Evolutionary conservation across 2,888 invertebrate genomes (phyloP).

Genomic region (Vannuccia rotundouncinata): DNA sequence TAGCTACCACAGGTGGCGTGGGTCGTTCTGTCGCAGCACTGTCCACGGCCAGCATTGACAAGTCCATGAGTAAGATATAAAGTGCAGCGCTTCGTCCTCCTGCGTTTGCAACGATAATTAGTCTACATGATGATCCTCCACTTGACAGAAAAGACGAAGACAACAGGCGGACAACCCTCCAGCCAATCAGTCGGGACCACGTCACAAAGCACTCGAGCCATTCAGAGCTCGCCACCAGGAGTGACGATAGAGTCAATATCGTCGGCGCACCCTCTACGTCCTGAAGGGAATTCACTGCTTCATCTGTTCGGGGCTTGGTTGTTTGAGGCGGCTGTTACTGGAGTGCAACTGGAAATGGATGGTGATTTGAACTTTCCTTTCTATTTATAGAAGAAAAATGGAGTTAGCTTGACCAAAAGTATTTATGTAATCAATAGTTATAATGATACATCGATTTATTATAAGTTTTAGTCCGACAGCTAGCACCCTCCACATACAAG

Average conservation of each 20-base stretch:
- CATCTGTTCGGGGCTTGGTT: slow-evolving; percentile 93
- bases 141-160: not conserved
- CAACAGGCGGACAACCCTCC: not conserved
- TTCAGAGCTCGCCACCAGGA: not conserved
- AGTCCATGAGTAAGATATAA: not conserved
- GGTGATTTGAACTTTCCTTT: too few species aligned
- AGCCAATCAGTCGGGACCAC: not conserved
- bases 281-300: slow-evolving; percentile 86
- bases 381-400: too few species aligned
- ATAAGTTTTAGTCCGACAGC: too few species aligned
- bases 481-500: too few species aligned
- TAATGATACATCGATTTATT: too few species aligned
- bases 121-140: not conserved
- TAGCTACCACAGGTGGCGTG: not conserved
- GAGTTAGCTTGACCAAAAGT: too few species aligned
- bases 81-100: too few species aligned
- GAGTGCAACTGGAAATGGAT: slow-evolving; percentile 61
- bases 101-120: not conserved
- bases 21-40: not conserved
- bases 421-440: too few species aligned
- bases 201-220: not conserved
- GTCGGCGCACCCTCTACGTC: slow-evolving; percentile 58
- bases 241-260: slow-evolving; percentile 16
- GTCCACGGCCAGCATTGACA: not conserved
- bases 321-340: slow-evolving; percentile 86